Percentiles rank a stretch among this genome's conserved stretches.
phyloP scores from a whole-genome alignment of 1,140 invertebrate species.

The Ceratosolen solmsi region DNA sequence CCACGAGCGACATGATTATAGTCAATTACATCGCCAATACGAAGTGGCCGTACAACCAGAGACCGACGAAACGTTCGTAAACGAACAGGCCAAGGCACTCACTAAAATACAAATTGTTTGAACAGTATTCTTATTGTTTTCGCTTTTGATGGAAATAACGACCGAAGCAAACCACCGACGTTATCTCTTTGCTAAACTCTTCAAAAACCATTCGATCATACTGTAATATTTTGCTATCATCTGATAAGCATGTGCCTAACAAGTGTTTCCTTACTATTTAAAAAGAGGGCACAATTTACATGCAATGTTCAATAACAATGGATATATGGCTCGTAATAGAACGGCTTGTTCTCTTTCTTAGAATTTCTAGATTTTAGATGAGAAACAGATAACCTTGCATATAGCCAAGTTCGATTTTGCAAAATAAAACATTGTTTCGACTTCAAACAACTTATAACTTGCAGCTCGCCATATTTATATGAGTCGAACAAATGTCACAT shows the following conservation, averaged over 20 bases:
- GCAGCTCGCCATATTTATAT: background rate
- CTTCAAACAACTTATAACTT: background rate
- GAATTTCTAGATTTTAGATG: background rate
- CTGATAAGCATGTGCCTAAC: constrained; percentile 16
- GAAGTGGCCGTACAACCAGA: constrained; percentile 41
- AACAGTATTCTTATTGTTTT: constrained; percentile 18
- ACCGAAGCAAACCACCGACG: background rate
- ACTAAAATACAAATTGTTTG: constrained; percentile 22
- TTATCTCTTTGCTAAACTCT: background rate
- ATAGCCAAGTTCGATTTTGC: background rate
- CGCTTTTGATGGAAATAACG: background rate
- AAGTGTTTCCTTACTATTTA: constrained; percentile 24
- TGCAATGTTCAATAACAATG: background rate
- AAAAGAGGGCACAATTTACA: background rate
- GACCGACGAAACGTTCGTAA: constrained; percentile 56
- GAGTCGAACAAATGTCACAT: background rate
- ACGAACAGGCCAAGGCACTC: constrained; percentile 34
- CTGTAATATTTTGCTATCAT: background rate
- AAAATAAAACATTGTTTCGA: constrained; percentile 2
- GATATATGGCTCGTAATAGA: background rate
- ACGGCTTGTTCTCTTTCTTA: background rate
- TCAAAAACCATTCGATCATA: background rate
- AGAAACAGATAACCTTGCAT: background rate
- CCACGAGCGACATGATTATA: constrained; percentile 65
- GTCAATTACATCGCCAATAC: constrained; percentile 18